Evolutionary conservation across 2,888 invertebrate species (phyloP).

Genomic region (Nasonovia ribisnigri): DNA sequence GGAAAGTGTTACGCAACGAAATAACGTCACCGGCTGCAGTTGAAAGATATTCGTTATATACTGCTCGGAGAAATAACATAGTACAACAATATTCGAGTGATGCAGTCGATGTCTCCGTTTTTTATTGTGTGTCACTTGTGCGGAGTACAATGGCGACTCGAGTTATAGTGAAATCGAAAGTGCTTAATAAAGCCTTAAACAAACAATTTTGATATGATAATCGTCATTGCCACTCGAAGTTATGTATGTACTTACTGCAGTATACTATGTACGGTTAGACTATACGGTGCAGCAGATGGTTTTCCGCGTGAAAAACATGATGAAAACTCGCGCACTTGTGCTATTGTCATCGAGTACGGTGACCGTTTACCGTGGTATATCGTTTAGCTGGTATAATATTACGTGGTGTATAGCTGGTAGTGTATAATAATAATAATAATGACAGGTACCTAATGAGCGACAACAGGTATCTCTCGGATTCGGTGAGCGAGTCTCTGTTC

Average conservation of each 20-base stretch:
- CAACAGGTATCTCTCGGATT: conserved; percentile 76
- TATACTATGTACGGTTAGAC: neutral
- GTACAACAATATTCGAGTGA: too few species aligned
- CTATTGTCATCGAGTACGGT: neutral
- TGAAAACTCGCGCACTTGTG: neutral
- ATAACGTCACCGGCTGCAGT: neutral
- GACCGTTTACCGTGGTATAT: neutral
- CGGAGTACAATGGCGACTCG: neutral
- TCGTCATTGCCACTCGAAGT: neutral
- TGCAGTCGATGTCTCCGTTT: neutral
- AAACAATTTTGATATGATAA: neutral
- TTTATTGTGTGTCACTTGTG: neutral
- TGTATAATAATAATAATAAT: neutral
- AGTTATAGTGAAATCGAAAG: neutral
- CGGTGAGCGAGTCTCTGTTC: conserved; percentile 75
- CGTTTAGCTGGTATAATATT: neutral
- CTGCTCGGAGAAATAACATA: neutral
- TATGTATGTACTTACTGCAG: neutral
- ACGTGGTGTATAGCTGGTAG: too few species aligned
- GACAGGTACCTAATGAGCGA: conserved; percentile 74
- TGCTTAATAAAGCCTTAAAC: neutral
- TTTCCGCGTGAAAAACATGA: neutral
- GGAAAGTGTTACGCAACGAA: neutral
- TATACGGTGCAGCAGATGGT: neutral
- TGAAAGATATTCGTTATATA: neutral